Percentiles rank a stretch among this genome's conserved stretches.
These are phyloP conservation scores for Helleia helle DNA, from an alignment of 2,888 invertebrate species.

Conservation along the genomic window DNA sequence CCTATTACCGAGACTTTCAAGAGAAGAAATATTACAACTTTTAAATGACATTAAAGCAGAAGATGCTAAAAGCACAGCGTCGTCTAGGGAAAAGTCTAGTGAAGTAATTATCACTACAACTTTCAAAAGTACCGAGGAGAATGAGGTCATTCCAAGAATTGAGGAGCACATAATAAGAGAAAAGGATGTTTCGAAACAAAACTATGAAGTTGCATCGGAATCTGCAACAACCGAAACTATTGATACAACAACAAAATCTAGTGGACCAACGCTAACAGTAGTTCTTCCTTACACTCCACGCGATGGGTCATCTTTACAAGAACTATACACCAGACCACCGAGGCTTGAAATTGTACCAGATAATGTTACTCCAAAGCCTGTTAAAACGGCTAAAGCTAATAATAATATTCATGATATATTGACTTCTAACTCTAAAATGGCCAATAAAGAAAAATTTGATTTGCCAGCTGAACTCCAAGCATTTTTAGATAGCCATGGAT, in stretches of 20 bases:
- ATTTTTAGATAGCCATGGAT: slow-evolving; percentile 54
- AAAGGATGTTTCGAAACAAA: slow-evolving; percentile 21
- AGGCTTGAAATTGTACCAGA: slow-evolving; percentile 71
- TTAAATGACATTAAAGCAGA: slow-evolving; percentile 77
- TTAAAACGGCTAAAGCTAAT: slow-evolving; percentile 26
- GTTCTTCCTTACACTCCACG: slow-evolving; percentile 78
- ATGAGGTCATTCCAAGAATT: slow-evolving; percentile 33
- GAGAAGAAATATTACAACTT: slow-evolving; percentile 78
- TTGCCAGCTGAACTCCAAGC: slow-evolving; percentile 53
- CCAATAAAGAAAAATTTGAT: slow-evolving; percentile 35
- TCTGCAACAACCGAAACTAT: slow-evolving; percentile 25
- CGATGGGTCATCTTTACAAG: slow-evolving; percentile 72
- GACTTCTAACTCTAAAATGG: slow-evolving; percentile 32
- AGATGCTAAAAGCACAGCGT: slow-evolving; percentile 48
- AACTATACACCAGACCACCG: slow-evolving; percentile 79
- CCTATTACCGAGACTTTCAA: slow-evolving; percentile 75
- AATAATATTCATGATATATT: slow-evolving; percentile 32
- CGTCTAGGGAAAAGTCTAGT: slow-evolving; percentile 31
- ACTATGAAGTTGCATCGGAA: slow-evolving; percentile 20
- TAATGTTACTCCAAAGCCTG: slow-evolving; percentile 39
- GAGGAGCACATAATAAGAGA: slow-evolving; percentile 34
- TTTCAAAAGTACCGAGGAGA: slow-evolving; percentile 34
- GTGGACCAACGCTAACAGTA: slow-evolving; percentile 71
- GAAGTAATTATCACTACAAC: slow-evolving; percentile 25
- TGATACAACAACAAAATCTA: slow-evolving; percentile 42